Conservation (phyloP, 2,888 invertebrate species). For the Conomelus anceps region DNA sequence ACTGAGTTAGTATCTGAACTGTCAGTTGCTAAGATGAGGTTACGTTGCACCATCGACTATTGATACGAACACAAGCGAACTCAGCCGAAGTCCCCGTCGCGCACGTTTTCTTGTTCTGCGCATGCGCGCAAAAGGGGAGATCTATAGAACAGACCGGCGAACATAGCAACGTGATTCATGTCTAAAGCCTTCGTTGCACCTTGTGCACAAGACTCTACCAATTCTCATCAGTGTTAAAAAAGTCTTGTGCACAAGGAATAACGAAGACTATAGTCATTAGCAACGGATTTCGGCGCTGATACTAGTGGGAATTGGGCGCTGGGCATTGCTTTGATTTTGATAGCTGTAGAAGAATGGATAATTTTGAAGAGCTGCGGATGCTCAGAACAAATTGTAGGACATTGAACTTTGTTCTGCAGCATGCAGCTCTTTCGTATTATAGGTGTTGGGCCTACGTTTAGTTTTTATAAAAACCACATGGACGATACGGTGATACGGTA, state of each 20-base stretch:
- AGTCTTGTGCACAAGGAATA: too few relatives aligned
- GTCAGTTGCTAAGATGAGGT: neutral
- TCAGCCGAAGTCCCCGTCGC: neutral
- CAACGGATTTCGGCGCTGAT: neutral
- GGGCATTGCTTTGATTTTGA: neutral
- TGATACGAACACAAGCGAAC: neutral
- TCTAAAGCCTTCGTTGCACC: too few relatives aligned
- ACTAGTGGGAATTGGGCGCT: neutral
- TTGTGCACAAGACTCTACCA: too few relatives aligned
- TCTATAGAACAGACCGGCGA: neutral
- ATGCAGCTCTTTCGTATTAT: too few relatives aligned
- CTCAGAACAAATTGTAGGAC: too few relatives aligned
- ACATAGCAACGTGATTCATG: neutral
- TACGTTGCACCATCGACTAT: neutral
- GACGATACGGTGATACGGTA: too few relatives aligned
- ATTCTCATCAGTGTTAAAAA: too few relatives aligned
- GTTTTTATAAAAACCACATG: too few relatives aligned
- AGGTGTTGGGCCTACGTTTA: too few relatives aligned
- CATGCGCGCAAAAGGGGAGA: neutral
- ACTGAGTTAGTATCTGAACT: neutral
- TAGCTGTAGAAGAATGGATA: neutral
- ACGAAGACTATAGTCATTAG: too few relatives aligned
- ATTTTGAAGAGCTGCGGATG: too few relatives aligned
- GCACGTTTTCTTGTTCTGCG: neutral
- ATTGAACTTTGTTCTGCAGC: too few relatives aligned